These are phyloP conservation scores for Microcaecilia unicolor DNA, from an alignment of 2,797 vertebrate species.

Conservation along the genomic window DNA sequence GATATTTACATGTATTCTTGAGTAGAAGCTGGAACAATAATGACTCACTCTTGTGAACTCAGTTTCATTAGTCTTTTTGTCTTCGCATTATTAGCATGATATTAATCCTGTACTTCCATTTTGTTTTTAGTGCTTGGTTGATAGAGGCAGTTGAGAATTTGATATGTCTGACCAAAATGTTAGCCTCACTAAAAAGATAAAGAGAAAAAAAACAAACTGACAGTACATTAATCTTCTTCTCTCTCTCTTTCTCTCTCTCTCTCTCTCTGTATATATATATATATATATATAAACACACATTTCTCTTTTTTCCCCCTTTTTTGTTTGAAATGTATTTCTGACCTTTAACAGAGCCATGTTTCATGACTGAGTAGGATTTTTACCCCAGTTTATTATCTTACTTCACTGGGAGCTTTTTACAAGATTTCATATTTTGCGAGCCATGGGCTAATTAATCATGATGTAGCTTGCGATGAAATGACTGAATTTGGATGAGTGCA, in stretches of 20 bases:
- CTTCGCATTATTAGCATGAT: constrained; percentile 4
- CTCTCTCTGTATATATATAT: no score
- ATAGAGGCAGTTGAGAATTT: constrained; percentile 40
- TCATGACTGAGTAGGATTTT: constrained; percentile 69
- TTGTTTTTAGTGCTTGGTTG: constrained; percentile 44
- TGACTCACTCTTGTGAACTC: constrained; percentile 7
- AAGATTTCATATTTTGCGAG: constrained; percentile 20
- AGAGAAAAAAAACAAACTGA: constrained; percentile 34
- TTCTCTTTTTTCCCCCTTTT: no score
- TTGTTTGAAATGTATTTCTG: constrained; percentile 74
- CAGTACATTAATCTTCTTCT: constrained; percentile 41
- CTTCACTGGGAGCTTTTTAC: constrained; percentile 31
- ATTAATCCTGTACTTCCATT: constrained; percentile 5
- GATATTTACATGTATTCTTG: constrained; percentile 18
- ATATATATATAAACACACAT: no score
- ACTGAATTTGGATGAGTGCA: constrained; percentile 13
- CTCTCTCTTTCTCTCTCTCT: no score
- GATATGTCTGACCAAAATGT: constrained; percentile 50
- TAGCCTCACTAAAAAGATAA: constrained; percentile 35
- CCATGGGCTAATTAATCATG: constrained; percentile 24
- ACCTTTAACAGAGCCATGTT: constrained; percentile 87
- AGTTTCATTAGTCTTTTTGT: constrained; percentile 6
- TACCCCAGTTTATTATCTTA: constrained; percentile 41
- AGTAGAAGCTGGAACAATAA: not conserved
- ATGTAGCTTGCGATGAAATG: constrained; percentile 26